Evolutionary conservation across 2,113 vertebrate species (phyloP).

Genomic region (Nesogale talazaci): DNA sequence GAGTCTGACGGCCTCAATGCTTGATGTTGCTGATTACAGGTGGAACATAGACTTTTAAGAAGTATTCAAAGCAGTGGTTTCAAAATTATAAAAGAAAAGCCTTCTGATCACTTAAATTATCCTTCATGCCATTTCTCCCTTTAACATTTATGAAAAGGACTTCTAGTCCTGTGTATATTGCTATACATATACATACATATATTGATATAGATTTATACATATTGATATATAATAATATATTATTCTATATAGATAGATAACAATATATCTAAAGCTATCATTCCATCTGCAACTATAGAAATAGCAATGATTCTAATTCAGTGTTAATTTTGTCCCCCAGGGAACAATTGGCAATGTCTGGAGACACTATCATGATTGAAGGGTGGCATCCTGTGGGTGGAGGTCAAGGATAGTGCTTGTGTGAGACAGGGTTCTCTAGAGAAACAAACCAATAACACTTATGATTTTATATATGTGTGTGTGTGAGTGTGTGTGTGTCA

Average conservation of each 20-base stretch:
- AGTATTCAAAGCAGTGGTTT: constrained; percentile 47
- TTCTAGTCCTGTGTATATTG: not conserved
- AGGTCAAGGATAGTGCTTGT: not conserved
- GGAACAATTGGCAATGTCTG: not conserved
- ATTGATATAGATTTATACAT: no score
- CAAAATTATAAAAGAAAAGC: constrained; percentile 46
- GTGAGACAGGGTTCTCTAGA: not conserved
- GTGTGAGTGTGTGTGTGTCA: no score
- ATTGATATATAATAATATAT: no score
- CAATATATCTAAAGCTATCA: no score
- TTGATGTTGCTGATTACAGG: not conserved
- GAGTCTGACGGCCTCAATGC: constrained; percentile 32
- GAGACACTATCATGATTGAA: not conserved
- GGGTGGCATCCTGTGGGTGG: not conserved
- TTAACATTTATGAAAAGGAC: constrained; percentile 12
- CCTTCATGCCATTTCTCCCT: not conserved
- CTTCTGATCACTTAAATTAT: constrained; percentile 8
- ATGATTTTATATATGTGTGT: no score
- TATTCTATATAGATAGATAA: no score
- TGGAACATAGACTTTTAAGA: constrained; percentile 22
- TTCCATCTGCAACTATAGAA: not conserved
- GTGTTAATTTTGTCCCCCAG: not conserved
- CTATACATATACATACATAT: no score
- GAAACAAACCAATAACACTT: no score
- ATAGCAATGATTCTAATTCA: not conserved